Percentiles rank a stretch among this genome's conserved stretches.
Conservation (phyloP, 2,888 invertebrate species). For the Erebia ligea region DNA sequence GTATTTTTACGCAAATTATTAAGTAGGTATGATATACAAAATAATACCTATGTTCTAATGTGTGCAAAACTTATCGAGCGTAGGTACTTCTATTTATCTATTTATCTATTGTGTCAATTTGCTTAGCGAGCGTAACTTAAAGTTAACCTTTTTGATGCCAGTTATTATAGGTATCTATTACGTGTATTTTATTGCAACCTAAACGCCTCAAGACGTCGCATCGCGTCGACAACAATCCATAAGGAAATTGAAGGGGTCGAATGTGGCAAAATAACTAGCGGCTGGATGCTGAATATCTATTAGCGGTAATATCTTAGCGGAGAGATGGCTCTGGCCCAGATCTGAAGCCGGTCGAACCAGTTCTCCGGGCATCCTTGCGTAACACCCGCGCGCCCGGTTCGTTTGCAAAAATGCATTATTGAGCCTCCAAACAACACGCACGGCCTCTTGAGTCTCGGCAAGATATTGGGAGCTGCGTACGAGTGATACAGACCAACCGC, state of each 20-base stretch:
- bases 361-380: conserved; percentile 76
- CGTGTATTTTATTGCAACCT: neutral
- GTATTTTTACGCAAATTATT: too few relatives aligned
- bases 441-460: conserved; percentile 27
- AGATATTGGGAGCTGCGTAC: conserved; percentile 55
- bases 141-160: too few relatives aligned
- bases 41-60: too few relatives aligned
- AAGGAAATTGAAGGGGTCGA: conserved; percentile 52
- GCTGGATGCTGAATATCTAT: conserved; percentile 73
- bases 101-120: too few relatives aligned
- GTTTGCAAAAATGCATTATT: conserved; percentile 79
- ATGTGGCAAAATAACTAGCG: conserved; percentile 50
- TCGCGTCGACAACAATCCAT: conserved; percentile 24
- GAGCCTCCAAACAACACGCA: conserved; percentile 67
- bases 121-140: too few relatives aligned
- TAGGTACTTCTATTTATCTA: too few relatives aligned
- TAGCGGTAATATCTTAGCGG: conserved; percentile 74
- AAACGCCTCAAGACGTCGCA: neutral
- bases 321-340: conserved; percentile 80
- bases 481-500: conserved; percentile 51
- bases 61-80: too few relatives aligned
- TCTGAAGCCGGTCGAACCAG: conserved; percentile 77
- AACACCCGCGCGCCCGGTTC: conserved; percentile 59
- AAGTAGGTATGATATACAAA: too few relatives aligned
- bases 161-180: neutral